Percentiles rank a stretch among this genome's conserved stretches.
phyloP scores from a whole-genome alignment of 1,140 invertebrate species.

The Pogonomyrmex californicus region DNA sequence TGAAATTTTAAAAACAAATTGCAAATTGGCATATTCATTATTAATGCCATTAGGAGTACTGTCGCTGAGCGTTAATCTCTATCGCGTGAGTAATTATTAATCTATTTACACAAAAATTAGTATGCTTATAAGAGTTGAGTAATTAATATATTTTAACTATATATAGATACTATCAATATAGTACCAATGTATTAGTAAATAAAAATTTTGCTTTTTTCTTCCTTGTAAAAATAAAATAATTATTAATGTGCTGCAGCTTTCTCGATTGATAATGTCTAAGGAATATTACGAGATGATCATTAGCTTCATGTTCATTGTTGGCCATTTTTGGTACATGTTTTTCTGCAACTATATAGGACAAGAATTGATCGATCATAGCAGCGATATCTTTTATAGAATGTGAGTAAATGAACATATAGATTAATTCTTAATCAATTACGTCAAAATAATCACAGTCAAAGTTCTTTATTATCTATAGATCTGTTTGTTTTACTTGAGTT shows the following conservation, averaged over 20 bases:
- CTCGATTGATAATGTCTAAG: neutral
- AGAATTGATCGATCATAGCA: constrained; percentile 38
- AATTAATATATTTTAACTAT: neutral
- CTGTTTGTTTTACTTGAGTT: neutral
- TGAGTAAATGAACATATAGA: neutral
- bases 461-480: neutral
- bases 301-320: neutral
- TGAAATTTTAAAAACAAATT: neutral
- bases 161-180: too few relatives aligned
- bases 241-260: constrained; percentile 7
- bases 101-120: too few relatives aligned
- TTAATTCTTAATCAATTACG: neutral
- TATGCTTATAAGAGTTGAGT: neutral
- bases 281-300: neutral
- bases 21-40: neutral
- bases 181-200: neutral
- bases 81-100: constrained; percentile 45
- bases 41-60: neutral
- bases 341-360: constrained; percentile 26
- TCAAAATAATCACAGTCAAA: neutral
- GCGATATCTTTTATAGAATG: constrained; percentile 42
- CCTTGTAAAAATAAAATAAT: neutral
- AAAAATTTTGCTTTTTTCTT: neutral
- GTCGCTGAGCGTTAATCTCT: constrained; percentile 45
- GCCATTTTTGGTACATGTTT: constrained; percentile 34